These are phyloP conservation scores for Venustaconcha ellipsiformis DNA, from an alignment of 1,140 invertebrate species.

Conservation along the genomic window DNA sequence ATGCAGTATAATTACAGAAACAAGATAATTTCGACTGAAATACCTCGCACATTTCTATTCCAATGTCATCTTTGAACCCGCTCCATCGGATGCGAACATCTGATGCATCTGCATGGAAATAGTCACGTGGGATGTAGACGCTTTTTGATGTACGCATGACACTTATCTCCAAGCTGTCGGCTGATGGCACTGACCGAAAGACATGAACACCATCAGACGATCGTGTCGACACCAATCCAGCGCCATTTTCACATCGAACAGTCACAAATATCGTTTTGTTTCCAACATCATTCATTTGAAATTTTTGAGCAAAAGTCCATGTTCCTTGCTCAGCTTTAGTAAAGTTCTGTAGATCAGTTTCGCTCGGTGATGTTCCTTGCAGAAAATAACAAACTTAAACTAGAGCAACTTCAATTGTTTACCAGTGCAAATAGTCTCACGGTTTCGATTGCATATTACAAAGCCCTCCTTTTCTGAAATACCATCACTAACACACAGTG, in stretches of 20 bases:
- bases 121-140: slow-evolving; percentile 1
- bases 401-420: not conserved
- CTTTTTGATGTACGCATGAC: not conserved
- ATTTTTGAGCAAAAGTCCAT: not conserved
- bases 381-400: not conserved
- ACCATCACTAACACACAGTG: too few species aligned
- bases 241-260: slow-evolving; percentile 13
- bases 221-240: not conserved
- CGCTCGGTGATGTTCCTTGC: not conserved
- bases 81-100: slow-evolving; percentile 18
- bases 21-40: not conserved
- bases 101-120: slow-evolving; percentile 13
- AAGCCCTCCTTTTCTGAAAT: too few species aligned
- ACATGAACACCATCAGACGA: slow-evolving; percentile 11
- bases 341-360: slow-evolving; percentile 3
- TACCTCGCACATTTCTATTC: slow-evolving; percentile 19
- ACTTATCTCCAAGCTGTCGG: not conserved
- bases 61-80: slow-evolving; percentile 16
- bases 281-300: not conserved
- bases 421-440: not conserved
- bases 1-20: too few species aligned
- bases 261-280: slow-evolving; percentile 5
- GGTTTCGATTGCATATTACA: not conserved
- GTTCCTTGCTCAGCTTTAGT: not conserved
- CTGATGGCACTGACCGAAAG: not conserved